phyloP scores from a whole-genome alignment of 2,888 invertebrate genomes.

The Drosophila siamana region DNA sequence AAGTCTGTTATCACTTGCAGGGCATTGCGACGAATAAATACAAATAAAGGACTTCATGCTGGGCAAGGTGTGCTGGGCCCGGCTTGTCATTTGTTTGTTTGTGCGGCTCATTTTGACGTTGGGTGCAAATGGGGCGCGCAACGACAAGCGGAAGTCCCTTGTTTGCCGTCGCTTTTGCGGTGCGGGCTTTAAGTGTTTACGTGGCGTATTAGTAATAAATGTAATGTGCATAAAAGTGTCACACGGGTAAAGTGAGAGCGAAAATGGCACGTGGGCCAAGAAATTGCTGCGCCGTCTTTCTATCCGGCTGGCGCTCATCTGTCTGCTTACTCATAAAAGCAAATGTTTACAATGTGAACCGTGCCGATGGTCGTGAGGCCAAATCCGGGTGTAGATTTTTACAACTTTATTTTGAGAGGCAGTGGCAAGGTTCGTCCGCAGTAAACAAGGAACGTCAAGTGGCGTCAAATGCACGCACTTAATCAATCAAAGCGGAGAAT shows the following conservation, averaged over 20 bases:
- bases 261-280: conserved; percentile 21
- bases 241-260: conserved; percentile 11
- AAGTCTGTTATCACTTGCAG: background rate
- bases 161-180: conserved; percentile 54
- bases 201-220: conserved; percentile 79
- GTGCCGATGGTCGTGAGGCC: conserved; percentile 27
- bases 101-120: conserved; percentile 43
- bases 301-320: background rate
- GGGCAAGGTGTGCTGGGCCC: conserved; percentile 30
- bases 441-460: conserved; percentile 56
- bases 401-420: conserved; percentile 63
- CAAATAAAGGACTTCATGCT: conserved; percentile 41
- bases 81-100: conserved; percentile 40
- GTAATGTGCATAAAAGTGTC: conserved; percentile 68
- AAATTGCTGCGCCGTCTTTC: conserved; percentile 9
- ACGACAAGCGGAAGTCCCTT: conserved; percentile 63
- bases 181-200: conserved; percentile 74
- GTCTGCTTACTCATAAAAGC: conserved; percentile 35
- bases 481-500: conserved; percentile 69
- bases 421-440: conserved; percentile 28
- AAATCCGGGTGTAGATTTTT: conserved; percentile 54
- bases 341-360: conserved; percentile 69
- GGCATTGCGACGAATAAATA: conserved; percentile 25
- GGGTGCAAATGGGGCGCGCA: conserved; percentile 34
- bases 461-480: conserved; percentile 75